Conservation (phyloP, 2,113 vertebrate genomes). For the Cryptotis parvus region DNA sequence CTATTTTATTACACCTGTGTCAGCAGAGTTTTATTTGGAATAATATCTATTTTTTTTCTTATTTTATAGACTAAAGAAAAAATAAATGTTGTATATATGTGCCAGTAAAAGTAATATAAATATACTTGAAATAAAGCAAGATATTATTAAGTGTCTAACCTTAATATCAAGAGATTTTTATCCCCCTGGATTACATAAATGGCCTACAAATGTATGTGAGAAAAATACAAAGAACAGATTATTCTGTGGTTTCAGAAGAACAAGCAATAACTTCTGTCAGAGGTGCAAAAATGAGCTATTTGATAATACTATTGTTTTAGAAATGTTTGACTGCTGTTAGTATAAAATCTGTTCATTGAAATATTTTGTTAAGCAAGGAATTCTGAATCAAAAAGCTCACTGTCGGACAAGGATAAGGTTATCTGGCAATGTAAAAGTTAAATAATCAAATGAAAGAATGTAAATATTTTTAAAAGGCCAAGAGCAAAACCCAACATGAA, state of each 20-base stretch:
- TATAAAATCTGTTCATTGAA: slow-evolving; percentile 20
- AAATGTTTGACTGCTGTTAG: slow-evolving; percentile 11
- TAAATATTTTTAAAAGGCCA: background rate
- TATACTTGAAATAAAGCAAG: background rate
- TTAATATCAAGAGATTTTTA: background rate
- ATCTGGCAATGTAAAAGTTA: slow-evolving; percentile 55
- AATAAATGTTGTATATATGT: background rate
- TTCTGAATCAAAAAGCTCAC: slow-evolving; percentile 32
- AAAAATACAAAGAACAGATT: slow-evolving; percentile 5
- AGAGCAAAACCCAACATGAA: background rate
- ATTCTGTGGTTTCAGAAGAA: background rate
- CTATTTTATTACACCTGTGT: background rate
- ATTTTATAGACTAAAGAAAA: slow-evolving; percentile 10
- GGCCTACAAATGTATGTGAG: background rate
- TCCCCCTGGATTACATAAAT: background rate
- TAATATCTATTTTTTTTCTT: background rate
- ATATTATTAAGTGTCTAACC: background rate
- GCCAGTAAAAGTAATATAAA: background rate
- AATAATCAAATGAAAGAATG: background rate
- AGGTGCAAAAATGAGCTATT: background rate
- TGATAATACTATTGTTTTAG: slow-evolving; percentile 25
- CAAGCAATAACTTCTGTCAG: background rate
- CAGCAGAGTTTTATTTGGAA: background rate
- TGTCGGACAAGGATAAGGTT: background rate
- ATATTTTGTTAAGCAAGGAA: slow-evolving; percentile 17